Percentiles rank a stretch among this genome's conserved stretches.
Conservation (phyloP, 2,888 invertebrate genomes). For the Tetragnatha montana region DNA sequence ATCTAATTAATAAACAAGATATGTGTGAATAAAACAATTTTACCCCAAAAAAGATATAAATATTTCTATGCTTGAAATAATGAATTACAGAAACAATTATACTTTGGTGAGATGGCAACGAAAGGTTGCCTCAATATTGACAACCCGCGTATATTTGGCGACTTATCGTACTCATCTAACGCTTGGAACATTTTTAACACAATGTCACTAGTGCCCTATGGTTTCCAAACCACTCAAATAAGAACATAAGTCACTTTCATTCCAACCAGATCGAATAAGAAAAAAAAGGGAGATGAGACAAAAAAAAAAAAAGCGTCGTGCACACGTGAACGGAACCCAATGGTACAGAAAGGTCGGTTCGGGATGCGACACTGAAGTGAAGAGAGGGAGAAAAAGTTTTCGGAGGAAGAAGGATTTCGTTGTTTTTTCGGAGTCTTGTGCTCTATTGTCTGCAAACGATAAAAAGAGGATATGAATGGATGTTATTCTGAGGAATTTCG, state of each 20-base stretch:
- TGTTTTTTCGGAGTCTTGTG: background rate
- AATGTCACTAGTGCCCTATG: too few relatives aligned
- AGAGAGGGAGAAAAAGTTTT: constrained; percentile 8
- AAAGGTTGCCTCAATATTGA: too few relatives aligned
- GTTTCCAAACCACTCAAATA: constrained; percentile 36
- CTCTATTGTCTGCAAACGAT: constrained; percentile 16
- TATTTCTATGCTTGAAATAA: too few relatives aligned
- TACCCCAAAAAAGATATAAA: too few relatives aligned
- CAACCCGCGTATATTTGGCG: too few relatives aligned
- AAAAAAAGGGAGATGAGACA: background rate
- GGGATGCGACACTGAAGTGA: background rate
- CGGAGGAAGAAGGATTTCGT: background rate
- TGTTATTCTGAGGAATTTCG: background rate
- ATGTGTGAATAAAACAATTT: too few relatives aligned
- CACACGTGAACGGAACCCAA: constrained; percentile 44
- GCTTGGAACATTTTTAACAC: too few relatives aligned
- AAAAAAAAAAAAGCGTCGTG: background rate
- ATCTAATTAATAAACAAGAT: too few relatives aligned
- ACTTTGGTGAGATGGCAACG: too few relatives aligned
- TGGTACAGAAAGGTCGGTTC: constrained; percentile 38
- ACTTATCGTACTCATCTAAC: too few relatives aligned
- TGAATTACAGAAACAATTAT: too few relatives aligned
- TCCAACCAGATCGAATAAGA: background rate
- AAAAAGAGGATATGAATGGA: background rate
- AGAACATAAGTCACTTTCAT: constrained; percentile 19